These are phyloP conservation scores for Laupala kohalensis DNA, from an alignment of 1,140 invertebrate genomes.

Conservation along the genomic window DNA sequence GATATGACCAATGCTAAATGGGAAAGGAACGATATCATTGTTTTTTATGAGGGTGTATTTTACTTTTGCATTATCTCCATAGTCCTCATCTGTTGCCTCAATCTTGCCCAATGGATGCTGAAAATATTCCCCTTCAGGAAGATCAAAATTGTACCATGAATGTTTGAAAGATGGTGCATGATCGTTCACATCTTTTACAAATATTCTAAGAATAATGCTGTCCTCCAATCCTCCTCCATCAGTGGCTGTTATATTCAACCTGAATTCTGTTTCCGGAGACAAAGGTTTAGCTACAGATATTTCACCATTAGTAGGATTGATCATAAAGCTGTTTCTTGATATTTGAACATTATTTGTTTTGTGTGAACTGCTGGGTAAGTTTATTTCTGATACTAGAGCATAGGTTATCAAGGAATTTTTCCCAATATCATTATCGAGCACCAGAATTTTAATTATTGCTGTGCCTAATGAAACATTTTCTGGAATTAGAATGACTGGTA, in stretches of 20 bases:
- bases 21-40: slow-evolving; percentile 36
- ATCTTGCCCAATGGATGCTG: slow-evolving; percentile 57
- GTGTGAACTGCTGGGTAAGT: not conserved
- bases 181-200: slow-evolving; percentile 71
- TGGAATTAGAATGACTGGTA: slow-evolving; percentile 51
- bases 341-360: not conserved
- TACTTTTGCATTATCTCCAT: slow-evolving; percentile 60
- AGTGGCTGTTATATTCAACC: slow-evolving; percentile 57
- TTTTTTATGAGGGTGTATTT: slow-evolving; percentile 53
- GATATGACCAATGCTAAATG: slow-evolving; percentile 57
- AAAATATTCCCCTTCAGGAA: slow-evolving; percentile 61
- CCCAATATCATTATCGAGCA: slow-evolving; percentile 67
- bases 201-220: slow-evolving; percentile 47
- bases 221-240: slow-evolving; percentile 62
- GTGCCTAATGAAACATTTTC: slow-evolving; percentile 64
- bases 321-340: slow-evolving; percentile 46
- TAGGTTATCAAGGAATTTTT: slow-evolving; percentile 64
- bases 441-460: slow-evolving; percentile 62
- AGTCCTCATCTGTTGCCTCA: slow-evolving; percentile 60
- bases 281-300: slow-evolving; percentile 58
- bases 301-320: slow-evolving; percentile 58
- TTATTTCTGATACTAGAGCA: slow-evolving; percentile 47
- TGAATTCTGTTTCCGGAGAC: slow-evolving; percentile 62
- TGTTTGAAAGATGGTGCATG: slow-evolving; percentile 70
- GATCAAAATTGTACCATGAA: slow-evolving; percentile 67